Conservation (phyloP, 37 sponge, comb jelly and placozoan genomes). For the Axinella damicornis region DNA sequence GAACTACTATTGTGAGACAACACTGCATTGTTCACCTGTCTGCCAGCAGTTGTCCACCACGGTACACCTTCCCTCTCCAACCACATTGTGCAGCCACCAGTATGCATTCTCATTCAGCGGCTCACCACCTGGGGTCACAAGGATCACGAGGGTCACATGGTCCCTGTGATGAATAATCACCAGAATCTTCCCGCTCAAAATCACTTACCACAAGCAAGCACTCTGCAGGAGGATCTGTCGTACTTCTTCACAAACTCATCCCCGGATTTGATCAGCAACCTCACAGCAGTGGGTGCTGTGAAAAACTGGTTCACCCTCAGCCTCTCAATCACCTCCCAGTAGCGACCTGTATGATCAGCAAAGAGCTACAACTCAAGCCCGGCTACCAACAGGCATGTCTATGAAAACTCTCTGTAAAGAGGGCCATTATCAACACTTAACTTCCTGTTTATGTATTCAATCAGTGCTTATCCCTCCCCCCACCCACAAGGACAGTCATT, state of each 20-base stretch:
- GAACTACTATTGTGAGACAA: too few relatives aligned
- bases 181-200: too few relatives aligned
- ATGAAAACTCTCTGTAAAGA: too few relatives aligned
- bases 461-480: too few relatives aligned
- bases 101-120: conserved; percentile 94
- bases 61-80: conserved; percentile 85
- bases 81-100: conserved; percentile 90
- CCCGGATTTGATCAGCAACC: conserved; percentile 87
- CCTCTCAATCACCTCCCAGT: conserved; percentile 94
- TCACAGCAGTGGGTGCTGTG: conserved; percentile 94
- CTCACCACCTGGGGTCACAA: conserved; percentile 78
- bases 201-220: conserved; percentile 80
- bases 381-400: neutral
- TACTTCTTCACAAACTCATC: conserved; percentile 88
- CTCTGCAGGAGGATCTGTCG: conserved; percentile 80
- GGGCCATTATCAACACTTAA: too few relatives aligned
- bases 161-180: too few relatives aligned
- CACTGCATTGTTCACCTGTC: conserved; percentile 88
- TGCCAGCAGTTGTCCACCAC: conserved; percentile 98
- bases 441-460: too few relatives aligned
- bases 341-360: conserved; percentile 78
- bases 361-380: too few relatives aligned
- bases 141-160: too few relatives aligned
- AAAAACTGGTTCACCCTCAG: conserved; percentile 89
- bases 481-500: too few relatives aligned